Evolutionary conservation across 2,888 invertebrate species (phyloP).

Genomic region (Gari tellinella): DNA sequence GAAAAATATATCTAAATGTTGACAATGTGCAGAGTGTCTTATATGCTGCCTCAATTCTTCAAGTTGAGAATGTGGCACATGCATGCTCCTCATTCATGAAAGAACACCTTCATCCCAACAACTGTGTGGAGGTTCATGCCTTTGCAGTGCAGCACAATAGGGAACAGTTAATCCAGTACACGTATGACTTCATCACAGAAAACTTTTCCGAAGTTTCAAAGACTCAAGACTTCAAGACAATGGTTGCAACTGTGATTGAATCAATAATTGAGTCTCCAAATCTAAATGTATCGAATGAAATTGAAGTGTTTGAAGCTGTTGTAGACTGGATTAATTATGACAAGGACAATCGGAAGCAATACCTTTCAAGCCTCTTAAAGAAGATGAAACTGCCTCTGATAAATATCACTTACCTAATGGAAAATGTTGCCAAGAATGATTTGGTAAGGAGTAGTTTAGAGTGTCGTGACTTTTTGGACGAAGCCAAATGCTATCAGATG

Average conservation of each 20-base stretch:
- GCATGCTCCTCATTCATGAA: slow-evolving; percentile 85
- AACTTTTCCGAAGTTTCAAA: slow-evolving; percentile 80
- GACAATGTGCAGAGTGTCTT: slow-evolving; percentile 85
- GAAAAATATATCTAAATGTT: slow-evolving; percentile 82
- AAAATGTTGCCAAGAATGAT: slow-evolving; percentile 81
- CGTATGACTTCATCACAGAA: slow-evolving; percentile 81
- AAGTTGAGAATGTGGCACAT: slow-evolving; percentile 84
- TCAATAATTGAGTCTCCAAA: slow-evolving; percentile 78
- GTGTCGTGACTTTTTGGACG: slow-evolving; percentile 84
- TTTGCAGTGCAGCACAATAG: slow-evolving; percentile 85
- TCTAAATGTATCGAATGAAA: slow-evolving; percentile 79
- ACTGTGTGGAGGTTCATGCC: slow-evolving; percentile 84
- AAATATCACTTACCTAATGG: slow-evolving; percentile 82
- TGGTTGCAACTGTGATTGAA: slow-evolving; percentile 77
- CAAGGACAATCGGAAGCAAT: slow-evolving; percentile 70
- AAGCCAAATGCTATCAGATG: slow-evolving; percentile 84
- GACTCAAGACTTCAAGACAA: slow-evolving; percentile 79
- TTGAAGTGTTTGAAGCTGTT: slow-evolving; percentile 84
- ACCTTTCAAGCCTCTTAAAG: slow-evolving; percentile 79
- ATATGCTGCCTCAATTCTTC: slow-evolving; percentile 85
- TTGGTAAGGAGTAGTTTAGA: slow-evolving; percentile 78
- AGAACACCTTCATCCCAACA: slow-evolving; percentile 83
- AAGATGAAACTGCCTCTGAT: slow-evolving; percentile 84
- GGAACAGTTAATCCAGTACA: slow-evolving; percentile 77
- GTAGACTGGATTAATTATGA: slow-evolving; percentile 84